Percentiles rank a stretch among this genome's conserved stretches.
phyloP scores from a whole-genome alignment of 92 coral and sea anemone genomes.

The Hydrozoanthus gracilis region DNA sequence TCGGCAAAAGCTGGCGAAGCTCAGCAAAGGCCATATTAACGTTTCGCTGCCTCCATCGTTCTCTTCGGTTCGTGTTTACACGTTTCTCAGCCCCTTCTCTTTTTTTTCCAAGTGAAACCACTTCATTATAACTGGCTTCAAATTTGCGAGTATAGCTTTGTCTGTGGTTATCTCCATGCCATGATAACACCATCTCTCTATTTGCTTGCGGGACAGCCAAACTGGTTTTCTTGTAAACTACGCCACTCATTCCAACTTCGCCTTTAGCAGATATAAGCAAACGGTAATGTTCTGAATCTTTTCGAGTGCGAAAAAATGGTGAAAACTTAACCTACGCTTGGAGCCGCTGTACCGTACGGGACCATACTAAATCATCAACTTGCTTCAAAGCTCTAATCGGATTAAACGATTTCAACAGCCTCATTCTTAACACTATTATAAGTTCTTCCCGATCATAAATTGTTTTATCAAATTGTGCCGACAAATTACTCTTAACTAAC shows the following conservation, averaged over 20 bases:
- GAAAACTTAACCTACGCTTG: conserved; percentile 21
- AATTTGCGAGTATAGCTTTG: not conserved
- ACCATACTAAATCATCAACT: conserved; percentile 1
- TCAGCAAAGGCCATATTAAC: conserved; percentile 59
- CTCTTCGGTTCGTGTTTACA: conserved; percentile 41
- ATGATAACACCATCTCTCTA: conserved; percentile 11
- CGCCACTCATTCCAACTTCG: not conserved
- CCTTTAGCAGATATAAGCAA: not conserved
- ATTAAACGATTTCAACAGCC: conserved; percentile 14
- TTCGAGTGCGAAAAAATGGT: conserved; percentile 16
- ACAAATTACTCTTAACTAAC: conserved; percentile 40
- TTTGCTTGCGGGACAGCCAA: not conserved
- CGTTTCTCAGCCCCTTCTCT: conserved; percentile 14
- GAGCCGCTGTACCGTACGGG: not conserved
- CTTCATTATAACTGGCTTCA: not conserved
- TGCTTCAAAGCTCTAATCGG: conserved; percentile 18
- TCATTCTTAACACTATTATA: conserved; percentile 25
- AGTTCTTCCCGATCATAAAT: conserved; percentile 26
- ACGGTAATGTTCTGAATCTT: not conserved
- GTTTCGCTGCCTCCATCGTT: conserved; percentile 60
- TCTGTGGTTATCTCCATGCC: conserved; percentile 24
- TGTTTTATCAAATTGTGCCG: conserved; percentile 41
- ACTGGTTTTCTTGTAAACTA: not conserved
- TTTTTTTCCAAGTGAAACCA: not conserved
- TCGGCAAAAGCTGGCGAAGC: conserved; percentile 53